A percentile compares a stretch with the other conserved stretches of the same genome.
Evolutionary conservation across 2,888 invertebrate species (phyloP).

Genomic region (Itoplectis maculator): DNA sequence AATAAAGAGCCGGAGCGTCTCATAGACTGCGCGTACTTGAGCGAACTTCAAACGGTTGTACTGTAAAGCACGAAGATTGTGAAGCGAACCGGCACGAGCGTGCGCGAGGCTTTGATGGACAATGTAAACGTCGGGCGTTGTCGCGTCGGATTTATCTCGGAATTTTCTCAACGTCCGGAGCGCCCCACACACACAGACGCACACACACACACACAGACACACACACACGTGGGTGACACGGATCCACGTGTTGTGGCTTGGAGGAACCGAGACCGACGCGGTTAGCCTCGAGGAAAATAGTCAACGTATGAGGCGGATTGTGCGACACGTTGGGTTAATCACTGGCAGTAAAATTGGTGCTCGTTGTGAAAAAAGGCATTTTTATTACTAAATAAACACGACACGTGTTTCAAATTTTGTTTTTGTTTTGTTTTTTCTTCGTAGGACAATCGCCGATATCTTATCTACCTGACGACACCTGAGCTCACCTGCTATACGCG

Average conservation of each 20-base stretch:
- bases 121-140: slow-evolving; percentile 53
- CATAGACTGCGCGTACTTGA: slow-evolving; percentile 32
- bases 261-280: slow-evolving; percentile 1
- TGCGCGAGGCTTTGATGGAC: slow-evolving; percentile 44
- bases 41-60: slow-evolving; percentile 44
- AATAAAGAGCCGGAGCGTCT: slow-evolving; percentile 27
- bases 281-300: background rate
- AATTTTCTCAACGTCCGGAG: slow-evolving; percentile 44
- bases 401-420: too few relatives aligned
- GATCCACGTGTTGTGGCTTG: slow-evolving; percentile 27
- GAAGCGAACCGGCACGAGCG: slow-evolving; percentile 19
- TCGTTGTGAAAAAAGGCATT: background rate
- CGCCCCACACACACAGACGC: slow-evolving; percentile 28
- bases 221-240: too few relatives aligned
- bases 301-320: background rate
- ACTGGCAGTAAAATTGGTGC: background rate
- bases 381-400: too few relatives aligned
- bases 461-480: slow-evolving; percentile 6
- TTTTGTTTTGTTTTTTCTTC: too few relatives aligned
- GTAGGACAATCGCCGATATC: background rate
- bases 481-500: background rate
- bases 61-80: slow-evolving; percentile 11
- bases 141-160: slow-evolving; percentile 51
- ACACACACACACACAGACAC: too few relatives aligned
- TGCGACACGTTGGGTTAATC: background rate